Evolutionary conservation across 2,888 invertebrate genomes (phyloP).

Genomic region (Tipula lateralis): DNA sequence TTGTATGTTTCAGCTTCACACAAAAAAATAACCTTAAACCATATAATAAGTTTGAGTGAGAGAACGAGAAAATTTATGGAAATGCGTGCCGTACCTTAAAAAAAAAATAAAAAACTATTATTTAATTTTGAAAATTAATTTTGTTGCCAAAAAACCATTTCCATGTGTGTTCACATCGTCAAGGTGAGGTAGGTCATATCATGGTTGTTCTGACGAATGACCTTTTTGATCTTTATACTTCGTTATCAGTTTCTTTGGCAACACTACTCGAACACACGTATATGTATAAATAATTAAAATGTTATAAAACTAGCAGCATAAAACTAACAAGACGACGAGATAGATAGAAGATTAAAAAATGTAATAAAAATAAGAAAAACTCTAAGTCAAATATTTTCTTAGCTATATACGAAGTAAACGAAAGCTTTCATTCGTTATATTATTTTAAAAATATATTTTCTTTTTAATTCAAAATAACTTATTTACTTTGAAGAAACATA

Average conservation of each 20-base stretch:
- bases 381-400: not conserved
- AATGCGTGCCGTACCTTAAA: not conserved
- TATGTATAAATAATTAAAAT: not conserved
- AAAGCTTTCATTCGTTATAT: not conserved
- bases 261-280: not conserved
- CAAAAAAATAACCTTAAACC: not conserved
- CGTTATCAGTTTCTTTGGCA: not conserved
- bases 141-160: constrained; percentile 7
- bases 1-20: not conserved
- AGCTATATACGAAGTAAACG: not conserved
- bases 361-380: not conserved
- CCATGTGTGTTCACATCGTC: not conserved
- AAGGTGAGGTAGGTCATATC: constrained; percentile 11
- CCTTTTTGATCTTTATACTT: not conserved
- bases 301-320: not conserved
- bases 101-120: not conserved
- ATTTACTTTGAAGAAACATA: constrained; percentile 11
- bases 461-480: not conserved
- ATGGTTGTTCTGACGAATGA: not conserved
- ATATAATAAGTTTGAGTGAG: not conserved
- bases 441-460: not conserved
- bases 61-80: not conserved
- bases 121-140: not conserved
- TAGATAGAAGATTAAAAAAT: not conserved
- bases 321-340: constrained; percentile 8